Conservation (phyloP, 2,888 invertebrate genomes). For the Mesodorylaimus sp. region DNA sequence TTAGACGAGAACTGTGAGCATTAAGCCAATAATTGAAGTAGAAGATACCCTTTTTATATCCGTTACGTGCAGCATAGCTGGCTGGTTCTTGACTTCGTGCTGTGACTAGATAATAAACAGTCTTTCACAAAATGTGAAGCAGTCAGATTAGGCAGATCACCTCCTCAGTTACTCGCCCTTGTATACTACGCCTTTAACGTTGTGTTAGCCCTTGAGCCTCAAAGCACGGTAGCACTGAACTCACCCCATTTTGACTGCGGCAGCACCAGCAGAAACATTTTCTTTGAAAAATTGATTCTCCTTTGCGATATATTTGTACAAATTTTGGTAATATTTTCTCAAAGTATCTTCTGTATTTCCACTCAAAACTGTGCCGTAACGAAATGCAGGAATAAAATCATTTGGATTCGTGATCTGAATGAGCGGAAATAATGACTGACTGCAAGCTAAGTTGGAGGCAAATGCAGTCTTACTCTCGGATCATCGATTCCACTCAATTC, state of each 20-base stretch:
- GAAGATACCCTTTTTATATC: too few species aligned
- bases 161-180: too few species aligned
- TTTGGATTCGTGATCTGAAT: not conserved
- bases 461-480: conserved; percentile 41
- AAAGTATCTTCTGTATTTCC: conserved; percentile 90
- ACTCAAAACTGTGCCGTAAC: conserved; percentile 86
- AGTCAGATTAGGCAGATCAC: too few species aligned
- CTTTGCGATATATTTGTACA: conserved; percentile 73
- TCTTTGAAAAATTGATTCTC: not conserved
- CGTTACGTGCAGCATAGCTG: too few species aligned
- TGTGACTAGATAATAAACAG: too few species aligned
- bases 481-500: conserved; percentile 72
- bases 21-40: too few species aligned
- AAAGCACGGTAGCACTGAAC: too few species aligned
- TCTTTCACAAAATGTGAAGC: too few species aligned
- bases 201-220: too few species aligned
- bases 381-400: conserved; percentile 38
- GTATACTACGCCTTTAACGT: too few species aligned
- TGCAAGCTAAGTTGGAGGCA: not conserved
- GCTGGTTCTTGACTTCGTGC: too few species aligned
- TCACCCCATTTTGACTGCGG: not conserved
- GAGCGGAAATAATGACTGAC: not conserved
- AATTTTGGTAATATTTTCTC: conserved; percentile 54
- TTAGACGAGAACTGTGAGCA: too few species aligned
- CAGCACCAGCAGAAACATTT: not conserved